Base-by-base conservation (phyloP, 2,888 invertebrate genomes). In the Venusia cambrica region DNA sequence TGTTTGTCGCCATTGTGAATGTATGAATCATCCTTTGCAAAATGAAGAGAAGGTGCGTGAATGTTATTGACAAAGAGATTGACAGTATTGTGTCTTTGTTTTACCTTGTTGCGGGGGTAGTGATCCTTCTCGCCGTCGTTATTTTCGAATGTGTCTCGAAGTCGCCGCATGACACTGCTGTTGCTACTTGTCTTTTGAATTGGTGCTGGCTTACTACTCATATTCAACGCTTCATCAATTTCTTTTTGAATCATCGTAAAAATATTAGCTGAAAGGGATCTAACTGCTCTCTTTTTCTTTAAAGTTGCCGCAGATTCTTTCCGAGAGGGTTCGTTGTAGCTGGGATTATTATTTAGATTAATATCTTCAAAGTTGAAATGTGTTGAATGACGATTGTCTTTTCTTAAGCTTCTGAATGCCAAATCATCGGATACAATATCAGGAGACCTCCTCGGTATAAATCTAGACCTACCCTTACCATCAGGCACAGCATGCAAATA, bases 391-490 rank as follows among this genome's bases (percentile, higher is more conserved):
- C 88, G 88, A 34, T 89, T 85, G 76, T 97, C 97, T 75, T 96
- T 97, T 7, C 97, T 89, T 30, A 97, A 81, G 55, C 92, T 93
- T 54, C 97, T 88, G 61, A 93, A 96, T 0, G 97, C 97, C 62
- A 97, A 80, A 78, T 97, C 97, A 69, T 97, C 97, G 48, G 93
- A 92, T 0, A 96, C 92, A 10, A 96, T 77, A 71, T 97, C 96
- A 0, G 96, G 96, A 25, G 92, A 92, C 56, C 90, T 89, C 59
- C 91, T 89, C 9, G 92, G 90, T 50, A 91, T 88, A 68, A 91
- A 92, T 19, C 89, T 75, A 2, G 92, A 89, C 30, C 91, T 88
- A 5, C 76, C 76, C 48, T 88, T 88, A 35, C 80, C 89, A 57
- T 90, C 90, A 2, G 94, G 93, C 5, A 89, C 90, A 1, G 92